Percentiles rank a stretch among this genome's conserved stretches.
Conservation (phyloP, 2,113 vertebrate species). For the Fulica atra region DNA sequence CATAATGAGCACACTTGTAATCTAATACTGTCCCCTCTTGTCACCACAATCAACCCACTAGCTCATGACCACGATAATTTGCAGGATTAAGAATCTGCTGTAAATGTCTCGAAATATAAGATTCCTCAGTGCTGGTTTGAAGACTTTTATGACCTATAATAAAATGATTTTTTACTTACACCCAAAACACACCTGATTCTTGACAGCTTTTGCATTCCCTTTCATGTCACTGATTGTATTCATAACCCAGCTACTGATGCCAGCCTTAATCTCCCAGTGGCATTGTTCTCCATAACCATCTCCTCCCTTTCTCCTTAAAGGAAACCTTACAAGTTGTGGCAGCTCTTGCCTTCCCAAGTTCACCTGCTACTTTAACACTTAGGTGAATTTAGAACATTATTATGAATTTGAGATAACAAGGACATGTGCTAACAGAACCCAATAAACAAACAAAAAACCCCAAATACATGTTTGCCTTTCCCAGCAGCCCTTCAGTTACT, state of each 20-base stretch:
- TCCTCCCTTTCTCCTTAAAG: not conserved
- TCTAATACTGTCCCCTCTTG: not conserved
- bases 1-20: not conserved
- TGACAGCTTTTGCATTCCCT: not conserved
- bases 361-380: not conserved
- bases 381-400: not conserved
- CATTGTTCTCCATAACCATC: not conserved
- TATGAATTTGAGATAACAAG: not conserved
- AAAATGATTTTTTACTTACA: not conserved
- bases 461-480: not conserved
- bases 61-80: not conserved
- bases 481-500: not conserved
- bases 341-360: not conserved
- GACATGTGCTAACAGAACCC: not conserved
- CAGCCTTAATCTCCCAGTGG: not conserved
- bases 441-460: not conserved
- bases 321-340: not conserved
- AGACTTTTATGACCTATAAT: not conserved
- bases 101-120: not conserved
- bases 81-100: not conserved
- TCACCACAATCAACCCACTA: not conserved
- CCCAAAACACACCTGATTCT: not conserved
- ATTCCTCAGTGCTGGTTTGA: not conserved
- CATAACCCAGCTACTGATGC: not conserved
- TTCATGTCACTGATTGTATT: not conserved